phyloP scores from a whole-genome alignment of 2,888 invertebrate genomes.

The Melieria crassipennis region DNA sequence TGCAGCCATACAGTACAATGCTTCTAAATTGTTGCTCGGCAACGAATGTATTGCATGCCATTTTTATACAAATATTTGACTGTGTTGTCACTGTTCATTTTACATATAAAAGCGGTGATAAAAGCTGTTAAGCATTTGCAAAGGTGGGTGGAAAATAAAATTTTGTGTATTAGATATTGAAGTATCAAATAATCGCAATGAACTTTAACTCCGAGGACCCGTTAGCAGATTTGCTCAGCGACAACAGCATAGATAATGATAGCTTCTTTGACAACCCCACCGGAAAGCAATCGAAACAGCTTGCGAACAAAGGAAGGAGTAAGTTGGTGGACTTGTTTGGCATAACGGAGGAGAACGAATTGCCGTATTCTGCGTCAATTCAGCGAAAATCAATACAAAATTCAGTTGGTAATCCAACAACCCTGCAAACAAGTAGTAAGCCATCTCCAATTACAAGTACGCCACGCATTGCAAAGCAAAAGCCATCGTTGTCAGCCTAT shows the following conservation, averaged over 20 bases:
- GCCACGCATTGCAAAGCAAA: conserved; percentile 50
- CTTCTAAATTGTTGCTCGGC: conserved; percentile 21
- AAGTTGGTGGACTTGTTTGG: conserved; percentile 65
- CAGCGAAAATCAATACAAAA: background rate
- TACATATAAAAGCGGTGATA: background rate
- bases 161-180: too few species aligned
- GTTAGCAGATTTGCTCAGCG: conserved; percentile 69
- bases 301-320: conserved; percentile 44
- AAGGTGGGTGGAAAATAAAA: too few species aligned
- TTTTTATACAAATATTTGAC: background rate
- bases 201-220: conserved; percentile 33
- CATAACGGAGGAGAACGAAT: conserved; percentile 56
- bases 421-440: conserved; percentile 20
- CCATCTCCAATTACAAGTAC: conserved; percentile 45
- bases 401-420: background rate
- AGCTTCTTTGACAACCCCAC: conserved; percentile 72
- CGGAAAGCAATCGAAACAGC: conserved; percentile 40
- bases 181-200: conserved; percentile 13
- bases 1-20: background rate
- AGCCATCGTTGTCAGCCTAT: conserved; percentile 48
- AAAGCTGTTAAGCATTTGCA: too few species aligned
- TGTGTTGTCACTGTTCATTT: too few species aligned
- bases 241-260: conserved; percentile 77
- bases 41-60: background rate
- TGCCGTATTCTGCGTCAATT: conserved; percentile 29